phyloP scores from a whole-genome alignment of 2,113 vertebrate genomes.

The Orthonyx spaldingii region DNA sequence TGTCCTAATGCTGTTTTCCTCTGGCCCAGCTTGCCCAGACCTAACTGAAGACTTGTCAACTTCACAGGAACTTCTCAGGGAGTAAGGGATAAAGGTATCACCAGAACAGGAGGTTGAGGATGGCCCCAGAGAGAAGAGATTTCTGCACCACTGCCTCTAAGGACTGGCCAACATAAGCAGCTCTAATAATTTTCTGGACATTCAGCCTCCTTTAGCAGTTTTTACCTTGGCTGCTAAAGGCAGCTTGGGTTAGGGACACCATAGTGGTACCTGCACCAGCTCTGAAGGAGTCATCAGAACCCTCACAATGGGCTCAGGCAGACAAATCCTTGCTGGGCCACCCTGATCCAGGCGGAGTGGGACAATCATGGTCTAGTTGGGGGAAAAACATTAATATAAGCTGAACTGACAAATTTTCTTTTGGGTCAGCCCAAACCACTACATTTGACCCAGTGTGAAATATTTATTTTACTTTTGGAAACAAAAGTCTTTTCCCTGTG shows the following conservation, averaged over 20 bases:
- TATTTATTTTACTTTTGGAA: not conserved
- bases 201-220: not conserved
- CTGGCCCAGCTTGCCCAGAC: not conserved
- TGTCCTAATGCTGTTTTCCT: accelerated
- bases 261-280: not conserved
- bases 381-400: not conserved
- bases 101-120: not conserved
- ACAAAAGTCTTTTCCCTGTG: not conserved
- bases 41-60: not conserved
- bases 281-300: not conserved
- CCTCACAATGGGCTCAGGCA: not conserved
- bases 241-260: not conserved
- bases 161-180: not conserved
- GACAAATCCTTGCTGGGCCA: not conserved
- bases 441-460: not conserved
- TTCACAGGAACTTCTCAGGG: not conserved
- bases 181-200: not conserved
- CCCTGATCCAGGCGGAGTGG: not conserved
- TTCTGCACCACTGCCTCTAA: not conserved
- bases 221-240: not conserved
- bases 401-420: not conserved
- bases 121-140: not conserved
- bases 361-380: accelerated
- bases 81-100: not conserved
- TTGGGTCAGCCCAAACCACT: not conserved